phyloP scores from a whole-genome alignment of 2,797 vertebrate genomes.

The Diceros bicornis region DNA sequence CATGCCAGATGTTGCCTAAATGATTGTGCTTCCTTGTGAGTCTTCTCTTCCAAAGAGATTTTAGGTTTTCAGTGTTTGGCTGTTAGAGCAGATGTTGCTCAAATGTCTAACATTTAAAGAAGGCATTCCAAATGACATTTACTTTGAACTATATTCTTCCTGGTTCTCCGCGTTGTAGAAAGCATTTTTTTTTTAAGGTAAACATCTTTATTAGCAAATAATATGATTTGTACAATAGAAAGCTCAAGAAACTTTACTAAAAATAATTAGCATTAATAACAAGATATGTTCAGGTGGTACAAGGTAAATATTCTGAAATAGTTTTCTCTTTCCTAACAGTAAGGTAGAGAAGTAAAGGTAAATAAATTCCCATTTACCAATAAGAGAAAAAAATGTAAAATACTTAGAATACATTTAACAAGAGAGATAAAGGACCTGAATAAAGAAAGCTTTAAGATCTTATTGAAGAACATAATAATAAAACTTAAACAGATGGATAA shows the following conservation, averaged over 20 bases:
- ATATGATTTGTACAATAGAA: conserved; percentile 5
- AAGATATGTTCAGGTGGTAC: background rate
- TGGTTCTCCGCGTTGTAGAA: background rate
- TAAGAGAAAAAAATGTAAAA: background rate
- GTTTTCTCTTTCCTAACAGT: background rate
- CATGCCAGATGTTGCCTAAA: conserved; percentile 70
- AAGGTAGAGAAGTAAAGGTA: background rate
- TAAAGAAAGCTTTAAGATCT: background rate
- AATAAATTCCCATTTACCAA: background rate
- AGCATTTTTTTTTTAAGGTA: background rate
- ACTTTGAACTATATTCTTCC: background rate
- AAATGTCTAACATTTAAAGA: conserved; percentile 34
- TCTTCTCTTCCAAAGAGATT: conserved; percentile 54
- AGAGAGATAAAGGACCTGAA: background rate
- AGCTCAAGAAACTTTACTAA: conserved; percentile 35
- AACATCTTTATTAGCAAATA: conserved; percentile 39
- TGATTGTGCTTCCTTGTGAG: conserved; percentile 7
- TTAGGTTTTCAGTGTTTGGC: conserved; percentile 15
- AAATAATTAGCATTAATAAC: background rate
- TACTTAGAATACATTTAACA: conserved; percentile 9
- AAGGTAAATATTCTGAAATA: conserved; percentile 47
- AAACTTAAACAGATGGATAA: conserved; percentile 1
- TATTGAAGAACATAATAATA: background rate
- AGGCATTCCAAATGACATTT: conserved; percentile 5
- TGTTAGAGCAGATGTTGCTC: conserved; percentile 39